Evolutionary conservation across 2,888 invertebrate species (phyloP).

Genomic region (Cryptocephalus primarius): DNA sequence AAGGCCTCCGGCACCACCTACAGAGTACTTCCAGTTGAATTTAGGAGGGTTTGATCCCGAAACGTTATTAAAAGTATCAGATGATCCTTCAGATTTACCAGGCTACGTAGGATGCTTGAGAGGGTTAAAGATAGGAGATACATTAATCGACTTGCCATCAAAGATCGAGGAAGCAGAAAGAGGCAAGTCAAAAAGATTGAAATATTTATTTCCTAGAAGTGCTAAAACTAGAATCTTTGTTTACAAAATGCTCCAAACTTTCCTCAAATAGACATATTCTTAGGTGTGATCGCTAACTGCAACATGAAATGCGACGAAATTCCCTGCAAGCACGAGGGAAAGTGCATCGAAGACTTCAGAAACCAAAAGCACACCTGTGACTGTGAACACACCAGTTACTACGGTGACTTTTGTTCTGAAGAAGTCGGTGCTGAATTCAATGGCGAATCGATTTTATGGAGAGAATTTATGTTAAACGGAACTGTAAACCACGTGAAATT

Average conservation of each 20-base stretch:
- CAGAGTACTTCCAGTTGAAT: slow-evolving; percentile 81
- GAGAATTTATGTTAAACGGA: slow-evolving; percentile 62
- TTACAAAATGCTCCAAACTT: too few species aligned
- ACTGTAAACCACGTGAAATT: slow-evolving; percentile 69
- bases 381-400: slow-evolving; percentile 82
- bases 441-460: slow-evolving; percentile 72
- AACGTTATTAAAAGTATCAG: slow-evolving; percentile 51
- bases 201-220: neutral
- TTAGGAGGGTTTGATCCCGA: slow-evolving; percentile 75
- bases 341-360: slow-evolving; percentile 81
- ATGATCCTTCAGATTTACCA: slow-evolving; percentile 42
- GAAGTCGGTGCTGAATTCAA: slow-evolving; percentile 82
- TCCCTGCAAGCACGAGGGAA: slow-evolving; percentile 79
- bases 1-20: slow-evolving; percentile 79
- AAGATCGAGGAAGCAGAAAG: slow-evolving; percentile 54
- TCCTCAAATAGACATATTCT: too few species aligned
- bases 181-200: slow-evolving; percentile 39
- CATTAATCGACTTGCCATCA: slow-evolving; percentile 65
- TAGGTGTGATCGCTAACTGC: slow-evolving; percentile 67
- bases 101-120: slow-evolving; percentile 82
- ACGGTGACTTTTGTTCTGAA: slow-evolving; percentile 78
- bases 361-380: slow-evolving; percentile 78
- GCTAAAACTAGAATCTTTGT: too few species aligned
- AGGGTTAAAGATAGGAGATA: slow-evolving; percentile 74
- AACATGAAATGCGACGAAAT: slow-evolving; percentile 81